These are phyloP conservation scores for Cydia fagiglandana DNA, from an alignment of 1,140 invertebrate species.

Conservation along the genomic window DNA sequence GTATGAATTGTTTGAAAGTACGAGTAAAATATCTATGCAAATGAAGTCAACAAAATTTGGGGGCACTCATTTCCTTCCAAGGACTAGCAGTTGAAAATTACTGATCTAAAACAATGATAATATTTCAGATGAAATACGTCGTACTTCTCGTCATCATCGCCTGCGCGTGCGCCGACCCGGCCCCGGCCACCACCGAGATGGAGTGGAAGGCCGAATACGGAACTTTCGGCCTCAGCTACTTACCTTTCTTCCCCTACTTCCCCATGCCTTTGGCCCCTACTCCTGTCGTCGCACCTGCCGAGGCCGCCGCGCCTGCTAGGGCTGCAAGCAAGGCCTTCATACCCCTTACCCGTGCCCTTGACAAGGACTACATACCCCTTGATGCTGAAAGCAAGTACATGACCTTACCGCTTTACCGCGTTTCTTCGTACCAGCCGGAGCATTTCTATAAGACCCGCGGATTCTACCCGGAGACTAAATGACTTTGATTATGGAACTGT, in stretches of 20 bases:
- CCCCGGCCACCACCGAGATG: background rate
- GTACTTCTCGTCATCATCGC: conserved; percentile 14
- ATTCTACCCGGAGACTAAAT: conserved; percentile 13
- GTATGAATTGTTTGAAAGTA: too few relatives aligned
- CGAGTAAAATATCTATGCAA: too few relatives aligned
- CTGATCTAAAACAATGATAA: background rate
- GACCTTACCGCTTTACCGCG: background rate
- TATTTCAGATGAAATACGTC: conserved; percentile 35
- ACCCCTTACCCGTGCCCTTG: background rate
- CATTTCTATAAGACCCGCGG: conserved; percentile 19
- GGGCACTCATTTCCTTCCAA: background rate
- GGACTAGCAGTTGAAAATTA: background rate
- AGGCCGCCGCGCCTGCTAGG: too few relatives aligned
- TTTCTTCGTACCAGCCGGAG: conserved; percentile 31
- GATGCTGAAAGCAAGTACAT: background rate
- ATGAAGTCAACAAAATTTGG: too few relatives aligned
- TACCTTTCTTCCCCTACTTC: background rate
- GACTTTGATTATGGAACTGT: background rate
- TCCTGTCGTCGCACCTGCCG: too few relatives aligned
- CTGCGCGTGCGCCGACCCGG: background rate
- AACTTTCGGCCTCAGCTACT: background rate
- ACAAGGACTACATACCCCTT: background rate
- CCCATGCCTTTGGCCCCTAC: background rate
- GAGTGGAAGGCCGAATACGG: conserved; percentile 36
- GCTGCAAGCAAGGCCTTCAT: background rate